Conservation (phyloP, 2,888 invertebrate species). For the Callyntrura guangdongensis region DNA sequence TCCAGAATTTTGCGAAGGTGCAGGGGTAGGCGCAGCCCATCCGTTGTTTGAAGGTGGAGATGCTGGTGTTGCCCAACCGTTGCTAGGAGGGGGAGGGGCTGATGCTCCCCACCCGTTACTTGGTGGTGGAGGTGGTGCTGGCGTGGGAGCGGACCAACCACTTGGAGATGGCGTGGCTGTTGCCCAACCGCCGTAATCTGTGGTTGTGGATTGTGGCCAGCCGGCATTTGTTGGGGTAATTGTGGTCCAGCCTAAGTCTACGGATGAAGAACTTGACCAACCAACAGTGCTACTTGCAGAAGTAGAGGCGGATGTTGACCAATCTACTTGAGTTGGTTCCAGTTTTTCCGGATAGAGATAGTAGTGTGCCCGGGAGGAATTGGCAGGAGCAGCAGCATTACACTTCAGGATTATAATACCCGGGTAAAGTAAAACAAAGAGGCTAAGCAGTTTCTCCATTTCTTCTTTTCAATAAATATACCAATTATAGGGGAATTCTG, state of each 20-base stretch:
- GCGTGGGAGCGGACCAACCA: constrained; percentile 14
- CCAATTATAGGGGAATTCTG: no score
- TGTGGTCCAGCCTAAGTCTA: constrained; percentile 15
- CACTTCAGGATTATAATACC: background rate
- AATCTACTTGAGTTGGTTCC: constrained; percentile 5
- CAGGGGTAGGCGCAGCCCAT: no score
- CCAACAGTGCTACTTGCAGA: background rate
- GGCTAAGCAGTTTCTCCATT: background rate
- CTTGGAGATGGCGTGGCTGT: constrained; percentile 11
- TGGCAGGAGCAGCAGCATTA: constrained; percentile 1
- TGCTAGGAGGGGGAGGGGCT: no score
- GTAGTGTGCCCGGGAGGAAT: constrained; percentile 17
- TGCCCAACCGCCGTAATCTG: constrained; percentile 34
- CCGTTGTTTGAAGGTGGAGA: no score
- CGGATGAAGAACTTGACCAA: background rate
- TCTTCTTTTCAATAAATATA: no score
- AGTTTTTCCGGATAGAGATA: constrained; percentile 16
- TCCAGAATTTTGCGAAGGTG: no score
- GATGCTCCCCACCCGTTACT: no score
- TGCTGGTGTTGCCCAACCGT: no score
- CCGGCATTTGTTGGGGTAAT: constrained; percentile 41
- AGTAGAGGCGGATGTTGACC: background rate
- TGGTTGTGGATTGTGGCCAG: constrained; percentile 21
- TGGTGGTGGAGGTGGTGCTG: constrained; percentile 32
- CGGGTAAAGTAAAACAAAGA: background rate